phyloP scores from a whole-genome alignment of 35 echinoderm and acorn worm genomes.

The Lytechinus variegatus region DNA sequence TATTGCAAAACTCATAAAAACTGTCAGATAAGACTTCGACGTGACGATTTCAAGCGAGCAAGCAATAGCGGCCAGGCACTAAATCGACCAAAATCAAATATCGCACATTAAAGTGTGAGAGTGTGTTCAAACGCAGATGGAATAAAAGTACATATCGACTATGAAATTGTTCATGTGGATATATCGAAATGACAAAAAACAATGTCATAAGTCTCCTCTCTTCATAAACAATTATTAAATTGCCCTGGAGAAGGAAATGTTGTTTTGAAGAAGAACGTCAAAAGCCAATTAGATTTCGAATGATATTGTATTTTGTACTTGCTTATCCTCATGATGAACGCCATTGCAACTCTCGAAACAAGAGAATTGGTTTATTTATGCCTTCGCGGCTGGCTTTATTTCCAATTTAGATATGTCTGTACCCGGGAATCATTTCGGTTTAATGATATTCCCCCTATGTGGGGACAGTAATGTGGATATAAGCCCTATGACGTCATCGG shows the following conservation, averaged over 20 bases:
- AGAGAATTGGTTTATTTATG: neutral
- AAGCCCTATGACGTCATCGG: neutral
- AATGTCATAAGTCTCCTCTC: neutral
- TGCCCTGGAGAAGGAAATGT: neutral
- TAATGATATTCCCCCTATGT: neutral
- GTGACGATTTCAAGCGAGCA: neutral
- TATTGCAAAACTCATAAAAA: neutral
- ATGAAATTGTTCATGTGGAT: neutral
- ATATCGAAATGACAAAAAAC: neutral
- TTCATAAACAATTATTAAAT: neutral
- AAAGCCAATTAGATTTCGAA: neutral
- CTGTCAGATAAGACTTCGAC: neutral
- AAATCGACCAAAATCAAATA: neutral
- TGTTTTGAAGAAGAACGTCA: neutral
- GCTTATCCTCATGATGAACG: neutral
- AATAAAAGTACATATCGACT: neutral
- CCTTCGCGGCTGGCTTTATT: neutral
- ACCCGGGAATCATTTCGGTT: neutral
- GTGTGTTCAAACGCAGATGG: neutral
- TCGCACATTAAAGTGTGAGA: neutral
- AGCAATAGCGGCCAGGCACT: neutral
- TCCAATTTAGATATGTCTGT: neutral
- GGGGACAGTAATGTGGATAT: neutral
- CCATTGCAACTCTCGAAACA: neutral
- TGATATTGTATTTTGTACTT: neutral